Conservation (phyloP, 2,797 vertebrate species). For the Anguilla pacifica region DNA sequence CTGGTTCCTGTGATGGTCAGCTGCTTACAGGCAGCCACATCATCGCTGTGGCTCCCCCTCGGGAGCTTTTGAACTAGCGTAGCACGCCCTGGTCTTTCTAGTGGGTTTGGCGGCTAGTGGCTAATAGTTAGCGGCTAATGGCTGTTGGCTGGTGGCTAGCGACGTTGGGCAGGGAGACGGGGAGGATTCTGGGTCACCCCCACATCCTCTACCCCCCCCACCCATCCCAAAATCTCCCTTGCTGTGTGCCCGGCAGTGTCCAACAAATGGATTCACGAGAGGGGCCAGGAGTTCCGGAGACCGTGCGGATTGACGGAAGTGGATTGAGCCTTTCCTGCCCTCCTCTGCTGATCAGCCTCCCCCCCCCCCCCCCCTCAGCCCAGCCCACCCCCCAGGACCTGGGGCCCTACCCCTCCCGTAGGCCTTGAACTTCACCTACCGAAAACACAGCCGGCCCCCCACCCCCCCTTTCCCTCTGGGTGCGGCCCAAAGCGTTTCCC, state of each 20-base stretch:
- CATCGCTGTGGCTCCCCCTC: neutral
- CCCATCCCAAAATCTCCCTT: neutral
- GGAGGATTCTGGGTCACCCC: neutral
- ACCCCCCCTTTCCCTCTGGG: neutral
- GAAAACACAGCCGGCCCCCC: neutral
- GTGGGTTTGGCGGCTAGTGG: neutral
- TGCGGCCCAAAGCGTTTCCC: neutral
- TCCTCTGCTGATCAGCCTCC: neutral
- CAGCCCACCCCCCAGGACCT: neutral
- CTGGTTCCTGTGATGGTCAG: neutral
- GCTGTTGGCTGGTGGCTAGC: neutral
- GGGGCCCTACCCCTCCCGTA: neutral
- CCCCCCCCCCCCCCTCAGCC: neutral
- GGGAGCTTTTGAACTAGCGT: neutral
- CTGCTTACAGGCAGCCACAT: neutral
- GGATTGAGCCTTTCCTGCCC: slow-evolving; percentile 72
- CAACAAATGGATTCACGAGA: slow-evolving; percentile 98
- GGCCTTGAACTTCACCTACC: slow-evolving; percentile 16
- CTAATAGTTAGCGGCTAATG: too few species aligned
- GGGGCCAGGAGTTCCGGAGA: slow-evolving; percentile 96
- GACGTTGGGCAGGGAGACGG: neutral
- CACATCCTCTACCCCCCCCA: neutral
- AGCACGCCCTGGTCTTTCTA: neutral
- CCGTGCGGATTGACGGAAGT: slow-evolving; percentile 93
- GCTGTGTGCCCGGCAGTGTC: slow-evolving; percentile 76